These are phyloP conservation scores for Enteromius treurensis DNA, from an alignment of 2,797 vertebrate species.

Conservation along the genomic window DNA sequence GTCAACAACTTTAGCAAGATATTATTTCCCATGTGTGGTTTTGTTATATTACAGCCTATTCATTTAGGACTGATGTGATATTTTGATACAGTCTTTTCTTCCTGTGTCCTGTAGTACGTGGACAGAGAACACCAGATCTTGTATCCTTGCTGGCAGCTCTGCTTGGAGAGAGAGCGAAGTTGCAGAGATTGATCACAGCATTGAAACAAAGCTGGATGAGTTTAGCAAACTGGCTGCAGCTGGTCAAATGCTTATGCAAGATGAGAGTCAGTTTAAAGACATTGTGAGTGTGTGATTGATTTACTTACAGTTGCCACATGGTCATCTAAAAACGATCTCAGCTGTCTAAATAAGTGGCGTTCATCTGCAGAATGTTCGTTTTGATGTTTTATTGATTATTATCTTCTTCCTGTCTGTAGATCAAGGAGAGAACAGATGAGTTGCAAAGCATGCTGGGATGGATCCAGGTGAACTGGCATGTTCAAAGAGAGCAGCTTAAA, in stretches of 20 bases:
- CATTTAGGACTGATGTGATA: background rate
- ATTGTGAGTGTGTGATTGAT: conserved; percentile 67
- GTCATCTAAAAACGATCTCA: conserved; percentile 12
- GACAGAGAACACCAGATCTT: conserved; percentile 74
- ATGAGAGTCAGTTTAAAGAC: conserved; percentile 71
- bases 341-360: background rate
- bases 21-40: background rate
- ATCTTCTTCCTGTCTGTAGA: conserved; percentile 62
- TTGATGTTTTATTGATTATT: conserved; percentile 20
- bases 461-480: conserved; percentile 75
- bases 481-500: conserved; percentile 68
- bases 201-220: conserved; percentile 73
- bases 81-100: background rate
- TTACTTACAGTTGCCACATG: conserved; percentile 20
- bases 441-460: conserved; percentile 80
- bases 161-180: conserved; percentile 38
- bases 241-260: conserved; percentile 72
- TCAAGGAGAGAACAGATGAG: conserved; percentile 79
- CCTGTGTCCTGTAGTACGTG: conserved; percentile 71
- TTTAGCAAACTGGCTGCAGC: conserved; percentile 69
- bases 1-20: background rate
- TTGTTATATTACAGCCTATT: background rate
- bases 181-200: conserved; percentile 70
- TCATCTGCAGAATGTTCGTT: conserved; percentile 13
- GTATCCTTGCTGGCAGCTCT: conserved; percentile 71